Evolutionary conservation across 1,140 invertebrate species (phyloP), one percentile per base, ranked within the genome.

Genomic region (Danaus melanippus): DNA sequence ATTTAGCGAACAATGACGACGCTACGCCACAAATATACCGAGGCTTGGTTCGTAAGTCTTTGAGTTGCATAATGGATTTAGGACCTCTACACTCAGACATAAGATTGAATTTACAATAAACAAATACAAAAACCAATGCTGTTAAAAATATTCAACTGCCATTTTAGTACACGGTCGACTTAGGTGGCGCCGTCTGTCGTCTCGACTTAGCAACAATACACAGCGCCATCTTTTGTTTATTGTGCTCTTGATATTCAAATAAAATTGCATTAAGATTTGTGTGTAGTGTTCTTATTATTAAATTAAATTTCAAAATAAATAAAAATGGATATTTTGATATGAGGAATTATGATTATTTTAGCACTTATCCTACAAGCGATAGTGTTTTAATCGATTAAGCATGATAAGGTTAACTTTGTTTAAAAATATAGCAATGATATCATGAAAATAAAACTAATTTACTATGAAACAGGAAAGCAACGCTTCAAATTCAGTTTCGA

Each of bases 1-100:
- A 83, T 85, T 85, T 82, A 85, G 78, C 78, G 82, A 85, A 85
- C 82, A 85, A 85, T 85, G 82, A 79, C 76, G 82, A 77, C 72
- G 79, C 77, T 78, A 66, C 64, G 71, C 79, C 79, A 73, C 79
- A 81, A 82, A 82, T 79, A 78, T 71, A 72, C 71, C 70, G 72
- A 71, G 74, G 75, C 69, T 71, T 74, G 66, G 69, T 76, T 72
- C 72, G 66, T 82, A 80, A 80, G 71, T 75, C 73, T 75, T 72
- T 69, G 56, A 50, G 47, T 12, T n/a, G 44, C 12, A 12, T 43
- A 46, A 45, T 41, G 48, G 40, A 75, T 67, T 65, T 21, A 42
- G 46, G 17, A 53, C 62, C 64, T 75, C 69, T 56, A 2, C 0
- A 8, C 10, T 7, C 0, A 4, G 7, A 2, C 8, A 56, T 67